Evolutionary conservation across 2,113 vertebrate genomes (phyloP), one percentile per base, ranked within the genome.

Genomic region (Tenrec ecaudatus): DNA sequence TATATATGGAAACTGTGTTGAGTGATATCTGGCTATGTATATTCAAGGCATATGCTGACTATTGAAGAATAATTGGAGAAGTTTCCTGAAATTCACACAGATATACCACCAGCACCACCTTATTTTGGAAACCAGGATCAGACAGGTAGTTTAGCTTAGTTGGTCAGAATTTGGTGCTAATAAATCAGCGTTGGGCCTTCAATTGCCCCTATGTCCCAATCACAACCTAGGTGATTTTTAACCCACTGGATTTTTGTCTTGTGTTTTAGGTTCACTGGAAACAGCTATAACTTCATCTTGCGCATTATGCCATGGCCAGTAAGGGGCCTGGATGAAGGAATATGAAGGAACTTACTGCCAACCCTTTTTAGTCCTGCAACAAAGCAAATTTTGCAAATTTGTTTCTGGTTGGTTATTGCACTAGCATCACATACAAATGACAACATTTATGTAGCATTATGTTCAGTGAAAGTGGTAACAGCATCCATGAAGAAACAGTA

Each of bases 251-350:
- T 82, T 89, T 92, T 89, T 81, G 66, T 89, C 90, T 82, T 92
- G 92, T 86, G 82, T 93, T 88, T 87, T 89, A 81, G 53, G 40
- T 66, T 78, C 40, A 82, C 58, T 1, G 36, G 75, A 47, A 76
- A 76, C 68, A 83, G 90, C 93, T 87, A 80, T 80, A 82, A 94
- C 88, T 91, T 82, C 75, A 94, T 77, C 90, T 90, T 95, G 88
- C 88, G 90, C 95, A 3, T 36, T 93, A 94, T 19, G 83, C 82
- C 43, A 69, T 60, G 84, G 93, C 81, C 92, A 90, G 81, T 78
- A 80, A 83, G 90, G 83, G 86, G 33, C 40, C 64, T 57, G 15
- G 82, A 53, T 38, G 80, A 77, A 88, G 85, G 76, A 77, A 43
- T 12, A 36, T 31, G 66, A 43, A 82, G 80, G 36, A 87, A 88